These are phyloP conservation scores for Drosophila willistoni DNA, from an alignment of 1,140 invertebrate genomes.

Conservation along the genomic window DNA sequence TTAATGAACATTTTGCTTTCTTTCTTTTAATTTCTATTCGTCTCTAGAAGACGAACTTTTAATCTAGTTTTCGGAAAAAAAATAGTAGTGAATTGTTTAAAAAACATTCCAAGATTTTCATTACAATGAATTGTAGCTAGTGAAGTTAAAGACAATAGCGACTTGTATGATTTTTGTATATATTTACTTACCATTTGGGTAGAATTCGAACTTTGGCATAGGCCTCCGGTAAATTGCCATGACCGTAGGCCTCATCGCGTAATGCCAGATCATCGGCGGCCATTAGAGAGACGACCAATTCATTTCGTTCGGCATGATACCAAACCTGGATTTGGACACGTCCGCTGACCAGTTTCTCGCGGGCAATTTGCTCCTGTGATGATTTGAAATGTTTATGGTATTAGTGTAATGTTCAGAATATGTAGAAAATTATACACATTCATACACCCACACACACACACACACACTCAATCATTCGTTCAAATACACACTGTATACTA, in stretches of 20 bases:
- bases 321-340: slow-evolving; percentile 93
- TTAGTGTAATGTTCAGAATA: too few species aligned
- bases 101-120: too few species aligned
- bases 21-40: too few species aligned
- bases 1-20: too few species aligned
- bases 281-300: slow-evolving; percentile 91
- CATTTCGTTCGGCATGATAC: slow-evolving; percentile 92
- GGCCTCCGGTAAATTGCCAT: slow-evolving; percentile 90
- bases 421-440: not conserved
- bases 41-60: too few species aligned
- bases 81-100: too few species aligned
- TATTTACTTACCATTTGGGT: slow-evolving; percentile 88
- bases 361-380: slow-evolving; percentile 88
- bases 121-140: too few species aligned
- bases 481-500: not conserved
- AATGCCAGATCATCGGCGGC: slow-evolving; percentile 92
- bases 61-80: too few species aligned
- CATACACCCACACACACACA: not conserved
- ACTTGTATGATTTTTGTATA: too few species aligned
- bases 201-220: slow-evolving; percentile 91
- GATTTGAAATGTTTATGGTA: slow-evolving; percentile 41
- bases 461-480: not conserved
- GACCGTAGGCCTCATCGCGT: slow-evolving; percentile 89
- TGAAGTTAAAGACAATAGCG: too few species aligned
- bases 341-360: slow-evolving; percentile 89